Percentiles rank a stretch among this genome's conserved stretches.
These are phyloP conservation scores for Helicoverpa zea DNA, from an alignment of 1,140 invertebrate genomes.

Conservation along the genomic window DNA sequence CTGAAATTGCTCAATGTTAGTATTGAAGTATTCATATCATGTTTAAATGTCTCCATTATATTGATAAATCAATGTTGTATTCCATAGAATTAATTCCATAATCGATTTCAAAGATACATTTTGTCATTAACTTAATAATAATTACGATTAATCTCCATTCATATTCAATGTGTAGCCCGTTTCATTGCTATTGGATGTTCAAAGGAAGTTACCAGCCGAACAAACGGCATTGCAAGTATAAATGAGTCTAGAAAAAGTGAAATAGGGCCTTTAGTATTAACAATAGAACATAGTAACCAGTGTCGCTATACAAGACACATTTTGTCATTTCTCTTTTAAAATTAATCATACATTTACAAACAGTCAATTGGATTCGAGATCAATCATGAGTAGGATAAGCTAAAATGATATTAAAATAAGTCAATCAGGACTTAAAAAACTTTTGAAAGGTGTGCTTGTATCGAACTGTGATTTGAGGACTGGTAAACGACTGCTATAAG, in stretches of 20 bases:
- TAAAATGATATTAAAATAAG: background rate
- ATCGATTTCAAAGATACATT: background rate
- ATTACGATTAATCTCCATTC: background rate
- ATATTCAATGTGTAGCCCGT: background rate
- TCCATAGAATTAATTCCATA: background rate
- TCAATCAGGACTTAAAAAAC: constrained; percentile 30
- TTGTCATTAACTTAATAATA: background rate
- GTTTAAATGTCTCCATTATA: background rate
- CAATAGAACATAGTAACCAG: background rate
- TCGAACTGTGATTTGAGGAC: constrained; percentile 28
- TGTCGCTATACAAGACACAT: background rate
- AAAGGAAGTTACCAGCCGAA: no score
- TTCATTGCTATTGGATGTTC: no score
- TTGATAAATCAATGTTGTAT: background rate
- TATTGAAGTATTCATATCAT: constrained; percentile 15
- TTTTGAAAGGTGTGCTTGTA: background rate
- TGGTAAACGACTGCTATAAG: constrained; percentile 22
- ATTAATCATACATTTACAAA: background rate
- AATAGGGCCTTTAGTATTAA: background rate
- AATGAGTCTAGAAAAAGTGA: no score
- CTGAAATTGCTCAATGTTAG: constrained; percentile 2
- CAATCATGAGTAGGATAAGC: constrained; percentile 1
- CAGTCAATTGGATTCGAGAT: background rate
- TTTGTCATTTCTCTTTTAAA: constrained; percentile 6
- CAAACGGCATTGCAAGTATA: no score